Base-by-base conservation (phyloP, 30 jellyfish, hydroid and myxozoan genomes). In the Cassiopea xamachana region DNA sequence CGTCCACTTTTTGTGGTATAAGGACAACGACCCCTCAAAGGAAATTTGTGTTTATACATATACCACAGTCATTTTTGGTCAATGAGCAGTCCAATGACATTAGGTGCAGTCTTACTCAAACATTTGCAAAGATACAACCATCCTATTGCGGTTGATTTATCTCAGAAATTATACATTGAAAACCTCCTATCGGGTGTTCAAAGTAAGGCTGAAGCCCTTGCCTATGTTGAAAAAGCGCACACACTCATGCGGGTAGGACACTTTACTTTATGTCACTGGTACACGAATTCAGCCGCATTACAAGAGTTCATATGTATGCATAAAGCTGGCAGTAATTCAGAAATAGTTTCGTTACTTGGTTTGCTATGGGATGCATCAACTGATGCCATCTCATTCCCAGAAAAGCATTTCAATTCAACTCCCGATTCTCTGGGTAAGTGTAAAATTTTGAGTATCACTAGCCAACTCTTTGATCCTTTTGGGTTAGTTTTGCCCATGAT, bases 391-490 rank as follows among this genome's bases (percentile, higher is more conserved):
- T 60, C 80, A 80, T 43, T 61, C 59, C 79, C 14, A 12, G 61
- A 9, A 16, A 55, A 81, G n/a, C 16, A 60, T 58, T 81, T 81
- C 39, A 46, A 61, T 47, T 51, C 89, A 2, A 15, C 83, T 1
- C 59, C 12, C 55, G 82, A 14, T 18, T 55, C 83, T 15, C 61
- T 81, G 7, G 45, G 83, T 2, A 81, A 81, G 45, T 72, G 83
- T 49, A 83, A 9, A 55, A 85, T 69, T 17, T 48, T 83, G 43
- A 83, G 91, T 17, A 83, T 83, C 44, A 7, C 84, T 12, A 83
- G 91, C 44, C 85, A 83, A 48, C 27, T 83, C 15, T 83, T 16
- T 85, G 91, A 83, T 69, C 91, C 91, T 6, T 73, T 83, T 27
- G 91, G 91, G 1, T n/a, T 83, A 10, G 71, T 69, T 19, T 83